Base-by-base conservation (phyloP, 2,797 vertebrate species). In the Sorex maritimensis region DNA sequence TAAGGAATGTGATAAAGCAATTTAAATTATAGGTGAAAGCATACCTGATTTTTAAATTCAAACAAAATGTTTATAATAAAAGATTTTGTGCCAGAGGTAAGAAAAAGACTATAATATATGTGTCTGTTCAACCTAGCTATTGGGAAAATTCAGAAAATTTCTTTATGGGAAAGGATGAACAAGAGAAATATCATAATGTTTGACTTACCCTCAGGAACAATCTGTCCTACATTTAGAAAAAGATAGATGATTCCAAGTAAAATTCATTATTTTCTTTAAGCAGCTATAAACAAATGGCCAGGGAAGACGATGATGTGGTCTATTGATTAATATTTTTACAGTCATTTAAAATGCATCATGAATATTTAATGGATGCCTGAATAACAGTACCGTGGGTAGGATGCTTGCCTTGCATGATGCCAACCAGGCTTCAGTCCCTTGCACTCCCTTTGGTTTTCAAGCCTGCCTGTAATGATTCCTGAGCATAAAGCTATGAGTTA, bases 21-120 rank as follows among this genome's bases (percentile, higher is more conserved):
- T 61, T 94, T 93, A 89, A 93, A 61, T 55, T 63, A n/a, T 65
- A 88, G 95, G 82, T 75, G 61, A 92, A 72, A 68, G 28, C 10
- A 46, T 86, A 30, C n/a, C 80, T 77, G 63, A 46, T 80, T 86
- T 80, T 72, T 84, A 30, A 30, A 61, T 79, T 46, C 58, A 65
- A 73, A 34, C 71, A 77, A 89, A 92, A 52, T 67, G 23, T 81
- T 88, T 78, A 19, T 71, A 78, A 86, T 67, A 14, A 49, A 74
- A 74, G 24, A 6, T 91, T 92, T 68, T 87, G 71, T 87, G 67
- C 26, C 61, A 75, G 69, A 41, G 30, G 24, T 79, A 10, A 68
- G 55, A 93, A 19, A 88, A 89, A 63, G 52, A 74, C 0, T 21
- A 6, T 17, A 63, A 58, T 34, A 65, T 24, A 68, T 1, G 0